Evolutionary conservation across 2,113 vertebrate species (phyloP), one percentile per base, ranked within the genome.

Genomic region (Piprites chloris): DNA sequence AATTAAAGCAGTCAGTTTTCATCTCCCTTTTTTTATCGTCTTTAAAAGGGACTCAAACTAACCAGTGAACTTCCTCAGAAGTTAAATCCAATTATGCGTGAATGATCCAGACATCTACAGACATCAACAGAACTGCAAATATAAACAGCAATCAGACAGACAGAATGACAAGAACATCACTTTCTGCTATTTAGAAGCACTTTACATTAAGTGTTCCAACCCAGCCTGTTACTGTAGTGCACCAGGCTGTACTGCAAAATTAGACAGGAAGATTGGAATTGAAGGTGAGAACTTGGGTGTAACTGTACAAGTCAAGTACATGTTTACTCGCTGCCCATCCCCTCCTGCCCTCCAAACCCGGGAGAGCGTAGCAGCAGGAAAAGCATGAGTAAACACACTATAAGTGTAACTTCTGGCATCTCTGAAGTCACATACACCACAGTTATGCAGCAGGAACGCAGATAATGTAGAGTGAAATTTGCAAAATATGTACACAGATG

Each of bases 1-100:
- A 78, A 90, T 73, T 84, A 53, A 89, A 30, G 33, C 63, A 96
- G 97, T 95, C 95, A 97, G 98, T 97, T 96, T 97, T 98, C 98
- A 98, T 98, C 85, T 94, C 94, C 98, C 98, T 85, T 94, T 86
- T 68, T 63, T 55, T 50, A 49, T 16, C 47, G 27, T n/a, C 52
- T 77, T 46, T n/a, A 62, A 98, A 98, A 97, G 97, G 97, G 95
- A 96, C 97, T 98, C 68, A 90, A 97, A 98, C 96, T 61, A 96
- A 97, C 96, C 87, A 83, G 82, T 16, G 1, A 32, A 30, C 37
- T 89, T 95, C 74, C 85, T 14, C 49, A 77, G 75, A 92, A 86
- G 84, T 94, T 72, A 78, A 81, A 87, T 67, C 65, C 49, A 39
- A 27, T 65, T 65, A 91, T 5, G 7, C 1, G 14, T 85, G 73